phyloP scores from a whole-genome alignment of 2,888 invertebrate genomes.

The Trissonchulus latispiculum region DNA sequence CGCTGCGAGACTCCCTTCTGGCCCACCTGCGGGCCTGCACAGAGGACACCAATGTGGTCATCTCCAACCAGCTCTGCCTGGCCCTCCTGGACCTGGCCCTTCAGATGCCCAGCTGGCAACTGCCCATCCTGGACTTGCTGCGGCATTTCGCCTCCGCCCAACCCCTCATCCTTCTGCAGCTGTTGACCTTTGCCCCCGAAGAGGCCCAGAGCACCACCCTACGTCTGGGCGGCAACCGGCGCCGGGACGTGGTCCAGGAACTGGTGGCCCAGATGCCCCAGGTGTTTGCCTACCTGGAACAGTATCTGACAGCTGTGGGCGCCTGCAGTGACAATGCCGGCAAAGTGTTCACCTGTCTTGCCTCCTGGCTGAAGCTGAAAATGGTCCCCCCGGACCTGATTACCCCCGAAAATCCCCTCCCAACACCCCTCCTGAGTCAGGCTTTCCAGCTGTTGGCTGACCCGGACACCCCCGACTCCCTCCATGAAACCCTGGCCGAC shows the following conservation, averaged over 20 bases:
- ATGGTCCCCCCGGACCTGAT: constrained; percentile 60
- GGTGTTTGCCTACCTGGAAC: constrained; percentile 65
- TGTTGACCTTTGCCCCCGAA: constrained; percentile 86
- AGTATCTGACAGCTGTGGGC: not conserved
- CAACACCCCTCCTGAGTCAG: constrained; percentile 42
- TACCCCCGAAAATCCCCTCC: constrained; percentile 60
- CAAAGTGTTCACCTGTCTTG: constrained; percentile 69
- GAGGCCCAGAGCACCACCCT: constrained; percentile 59
- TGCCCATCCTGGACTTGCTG: constrained; percentile 72
- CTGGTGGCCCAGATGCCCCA: constrained; percentile 63
- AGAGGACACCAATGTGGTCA: constrained; percentile 55
- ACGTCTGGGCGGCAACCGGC: constrained; percentile 73
- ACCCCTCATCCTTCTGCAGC: constrained; percentile 35
- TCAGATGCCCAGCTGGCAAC: constrained; percentile 84
- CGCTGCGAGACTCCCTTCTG: constrained; percentile 78
- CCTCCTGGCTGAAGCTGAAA: constrained; percentile 64
- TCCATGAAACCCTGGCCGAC: constrained; percentile 83
- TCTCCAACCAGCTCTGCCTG: constrained; percentile 74
- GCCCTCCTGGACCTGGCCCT: constrained; percentile 85
- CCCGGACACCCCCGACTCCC: constrained; percentile 42
- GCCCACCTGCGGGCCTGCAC: constrained; percentile 54
- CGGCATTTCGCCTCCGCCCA: constrained; percentile 56
- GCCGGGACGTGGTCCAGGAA: constrained; percentile 70
- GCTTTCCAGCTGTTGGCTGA: constrained; percentile 45
- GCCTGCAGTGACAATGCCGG: not conserved